Evolutionary conservation across 2,113 vertebrate species (phyloP).

Genomic region (Boleophthalmus pectinirostris): DNA sequence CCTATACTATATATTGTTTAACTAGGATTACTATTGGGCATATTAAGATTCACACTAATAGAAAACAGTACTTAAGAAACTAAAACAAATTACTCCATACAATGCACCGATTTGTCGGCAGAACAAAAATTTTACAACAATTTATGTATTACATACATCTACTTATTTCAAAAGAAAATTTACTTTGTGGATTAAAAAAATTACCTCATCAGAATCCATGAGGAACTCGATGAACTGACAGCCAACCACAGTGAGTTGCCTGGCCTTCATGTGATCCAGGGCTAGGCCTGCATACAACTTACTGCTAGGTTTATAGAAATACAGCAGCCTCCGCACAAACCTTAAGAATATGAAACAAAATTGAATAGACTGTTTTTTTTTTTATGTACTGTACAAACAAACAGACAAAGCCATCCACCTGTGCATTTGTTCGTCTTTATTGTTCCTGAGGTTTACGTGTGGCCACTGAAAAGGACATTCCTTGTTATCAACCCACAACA

Average conservation of each 20-base stretch:
- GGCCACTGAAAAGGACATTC: conserved; percentile 87
- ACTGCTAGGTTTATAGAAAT: conserved; percentile 97
- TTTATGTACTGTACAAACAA: conserved; percentile 52
- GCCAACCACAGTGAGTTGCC: conserved; percentile 94
- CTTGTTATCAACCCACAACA: not conserved
- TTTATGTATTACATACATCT: not conserved
- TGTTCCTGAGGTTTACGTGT: conserved; percentile 94
- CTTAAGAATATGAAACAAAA: conserved; percentile 61
- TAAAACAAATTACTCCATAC: no score
- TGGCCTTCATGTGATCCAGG: conserved; percentile 88
- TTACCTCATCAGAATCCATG: conserved; percentile 94
- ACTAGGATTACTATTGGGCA: no score
- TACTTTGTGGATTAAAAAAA: conserved; percentile 43
- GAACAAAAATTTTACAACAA: no score
- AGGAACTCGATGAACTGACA: conserved; percentile 97
- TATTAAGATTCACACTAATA: no score
- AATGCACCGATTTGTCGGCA: conserved; percentile 36
- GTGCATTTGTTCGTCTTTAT: conserved; percentile 98
- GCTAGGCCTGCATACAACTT: conserved; percentile 91
- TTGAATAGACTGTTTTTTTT: conserved; percentile 81
- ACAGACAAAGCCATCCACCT: conserved; percentile 76
- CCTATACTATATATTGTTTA: no score
- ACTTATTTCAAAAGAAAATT: not conserved
- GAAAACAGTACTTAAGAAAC: no score
- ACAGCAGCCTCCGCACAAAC: conserved; percentile 93